Base-by-base conservation (phyloP, 2,113 vertebrate species). In the Cebidichthys violaceus region DNA sequence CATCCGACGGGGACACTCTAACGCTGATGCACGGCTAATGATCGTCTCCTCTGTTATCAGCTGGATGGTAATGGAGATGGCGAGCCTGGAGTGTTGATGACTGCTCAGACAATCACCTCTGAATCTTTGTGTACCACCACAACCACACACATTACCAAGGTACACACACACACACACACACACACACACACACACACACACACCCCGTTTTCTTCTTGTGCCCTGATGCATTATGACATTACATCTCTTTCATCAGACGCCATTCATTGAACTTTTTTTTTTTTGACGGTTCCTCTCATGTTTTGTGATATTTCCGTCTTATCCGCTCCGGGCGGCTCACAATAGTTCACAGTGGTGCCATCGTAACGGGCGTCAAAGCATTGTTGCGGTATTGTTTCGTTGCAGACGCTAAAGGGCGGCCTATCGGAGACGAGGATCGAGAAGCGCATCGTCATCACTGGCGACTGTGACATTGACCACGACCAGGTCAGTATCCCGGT, bases 91-190 rank as follows among this genome's bases (percentile, higher is more conserved):
- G 95, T 97, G 45, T 92, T 99, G 91, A 95, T 99, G 95, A 98
- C 96, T 0, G 97, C 98, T 75, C 98, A 99, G 92, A 99, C 98
- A 80, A 98, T 99, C 96, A 99, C 98, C 61, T 96, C 98, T 17
- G 98, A 99, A 89, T 98, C 98, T 14, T 84, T 99, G 92, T 98
- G 97, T 47, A 99, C 98, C 45, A 99, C 98, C 2, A 99, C 98
- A 47, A 99, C 98, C 74, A 99, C 98, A 89, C 98, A 99, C 93
- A 99, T 99, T 86, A 99, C 98, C 86, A 99, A 99, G 98, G 98
- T 99, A 96, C 39, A 1, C 2, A 95, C 94, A 93, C 94, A 94
- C n/a, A 0, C 54, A n/a, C 17, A 18, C 47, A 50, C 94, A 93
- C 95, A 94, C 20, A 0, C 52, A n/a, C 13, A 15, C 14, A 18